A percentile compares a stretch with the other conserved stretches of the same genome.
phyloP scores from a whole-genome alignment of 2,888 invertebrate genomes.

The Papilio protenor region DNA sequence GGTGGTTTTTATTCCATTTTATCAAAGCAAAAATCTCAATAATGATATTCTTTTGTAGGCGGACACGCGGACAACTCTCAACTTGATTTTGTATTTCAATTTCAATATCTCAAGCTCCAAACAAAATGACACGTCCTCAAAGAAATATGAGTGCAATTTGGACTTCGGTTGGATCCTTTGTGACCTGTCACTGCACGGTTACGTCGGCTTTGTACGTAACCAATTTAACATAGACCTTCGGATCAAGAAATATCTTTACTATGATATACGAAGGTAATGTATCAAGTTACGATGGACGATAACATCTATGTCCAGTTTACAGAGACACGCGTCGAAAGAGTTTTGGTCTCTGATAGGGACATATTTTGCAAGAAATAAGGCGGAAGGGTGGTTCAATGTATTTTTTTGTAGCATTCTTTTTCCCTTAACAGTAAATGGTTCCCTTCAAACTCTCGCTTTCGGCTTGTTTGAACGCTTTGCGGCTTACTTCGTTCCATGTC shows the following conservation, averaged over 20 bases:
- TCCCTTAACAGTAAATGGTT: constrained; percentile 48
- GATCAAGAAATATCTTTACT: neutral
- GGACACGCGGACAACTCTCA: constrained; percentile 1
- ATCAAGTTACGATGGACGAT: constrained; percentile 47
- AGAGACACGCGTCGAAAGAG: constrained; percentile 48
- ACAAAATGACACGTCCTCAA: constrained; percentile 60
- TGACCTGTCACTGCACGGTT: constrained; percentile 36
- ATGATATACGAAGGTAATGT: constrained; percentile 25
- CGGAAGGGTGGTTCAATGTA: constrained; percentile 49
- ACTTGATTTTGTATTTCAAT: constrained; percentile 28
- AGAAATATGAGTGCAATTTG: constrained; percentile 71
- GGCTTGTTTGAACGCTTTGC: constrained; percentile 46
- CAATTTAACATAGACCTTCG: constrained; percentile 46
- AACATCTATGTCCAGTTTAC: constrained; percentile 50
- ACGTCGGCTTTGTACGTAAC: constrained; percentile 38
- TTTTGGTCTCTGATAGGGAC: constrained; percentile 41
- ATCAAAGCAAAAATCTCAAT: neutral
- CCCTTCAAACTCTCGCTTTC: constrained; percentile 45
- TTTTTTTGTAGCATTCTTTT: constrained; percentile 46
- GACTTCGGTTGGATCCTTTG: constrained; percentile 57
- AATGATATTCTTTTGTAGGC: constrained; percentile 9
- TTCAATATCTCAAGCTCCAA: constrained; percentile 30
- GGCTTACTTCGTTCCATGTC: constrained; percentile 36
- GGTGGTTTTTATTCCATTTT: neutral
- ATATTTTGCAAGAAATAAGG: constrained; percentile 35